A percentile compares a stretch with the other conserved stretches of the same genome.
Evolutionary conservation across 35 echinoderm and acorn worm species (phyloP).

Genomic region (Ophioderma brevispina): DNA sequence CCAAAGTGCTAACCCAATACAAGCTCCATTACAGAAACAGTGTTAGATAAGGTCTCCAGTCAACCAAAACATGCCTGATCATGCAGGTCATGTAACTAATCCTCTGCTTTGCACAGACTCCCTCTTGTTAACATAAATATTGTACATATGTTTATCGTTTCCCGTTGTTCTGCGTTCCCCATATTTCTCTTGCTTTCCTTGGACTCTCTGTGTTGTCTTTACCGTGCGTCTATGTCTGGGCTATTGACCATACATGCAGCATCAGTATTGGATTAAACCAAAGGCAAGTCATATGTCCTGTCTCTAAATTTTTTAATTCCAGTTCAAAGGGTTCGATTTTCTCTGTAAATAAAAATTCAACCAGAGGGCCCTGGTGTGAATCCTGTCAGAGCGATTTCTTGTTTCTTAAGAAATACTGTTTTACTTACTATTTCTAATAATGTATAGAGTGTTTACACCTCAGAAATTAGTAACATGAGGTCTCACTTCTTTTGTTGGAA

Average conservation of each 20-base stretch:
- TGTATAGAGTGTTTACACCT: no score
- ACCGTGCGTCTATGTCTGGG: not conserved
- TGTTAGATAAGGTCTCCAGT: no score
- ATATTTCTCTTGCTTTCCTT: constrained; percentile 13
- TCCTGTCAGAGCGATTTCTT: not conserved
- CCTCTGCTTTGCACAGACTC: no score
- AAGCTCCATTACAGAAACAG: no score
- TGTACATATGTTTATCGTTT: not conserved
- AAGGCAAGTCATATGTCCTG: constrained; percentile 87
- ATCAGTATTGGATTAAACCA: constrained; percentile 98
- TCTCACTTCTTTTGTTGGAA: no score
- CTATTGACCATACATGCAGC: constrained; percentile 50
- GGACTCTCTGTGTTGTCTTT: not conserved
- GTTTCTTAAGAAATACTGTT: no score
- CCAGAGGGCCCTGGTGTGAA: not conserved
- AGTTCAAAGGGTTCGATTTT: not conserved
- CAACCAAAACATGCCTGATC: no score
- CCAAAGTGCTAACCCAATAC: no score
- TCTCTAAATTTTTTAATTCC: not conserved
- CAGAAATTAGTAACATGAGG: no score
- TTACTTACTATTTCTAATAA: no score
- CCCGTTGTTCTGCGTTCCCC: constrained; percentile 15
- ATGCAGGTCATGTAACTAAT: no score
- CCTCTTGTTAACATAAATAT: not conserved
- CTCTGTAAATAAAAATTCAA: constrained; percentile 18